A percentile compares a stretch with the other conserved stretches of the same genome.
phyloP scores from a whole-genome alignment of 1,140 invertebrate species.

The Pantala flavescens region DNA sequence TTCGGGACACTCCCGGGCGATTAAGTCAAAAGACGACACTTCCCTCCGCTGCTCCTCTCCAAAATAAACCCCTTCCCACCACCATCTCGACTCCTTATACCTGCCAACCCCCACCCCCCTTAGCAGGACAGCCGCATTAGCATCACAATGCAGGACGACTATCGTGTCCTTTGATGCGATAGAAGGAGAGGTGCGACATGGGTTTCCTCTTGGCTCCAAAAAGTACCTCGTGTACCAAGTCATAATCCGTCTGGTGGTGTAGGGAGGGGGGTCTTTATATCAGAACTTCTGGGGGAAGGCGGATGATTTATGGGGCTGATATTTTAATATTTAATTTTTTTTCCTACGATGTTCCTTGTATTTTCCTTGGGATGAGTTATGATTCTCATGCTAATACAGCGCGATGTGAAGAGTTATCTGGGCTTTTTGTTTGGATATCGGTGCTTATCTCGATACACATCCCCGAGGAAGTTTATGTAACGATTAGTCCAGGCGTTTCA shows the following conservation, averaged over 20 bases:
- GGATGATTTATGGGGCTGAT: too few relatives aligned
- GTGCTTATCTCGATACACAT: too few relatives aligned
- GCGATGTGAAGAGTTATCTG: too few relatives aligned
- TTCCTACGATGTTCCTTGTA: too few relatives aligned
- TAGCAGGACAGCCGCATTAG: background rate
- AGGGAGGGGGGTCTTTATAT: background rate
- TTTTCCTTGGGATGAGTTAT: too few relatives aligned
- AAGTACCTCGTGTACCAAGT: background rate
- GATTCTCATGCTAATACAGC: too few relatives aligned
- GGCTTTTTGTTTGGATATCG: too few relatives aligned
- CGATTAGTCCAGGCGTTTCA: too few relatives aligned
- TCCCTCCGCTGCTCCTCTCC: background rate
- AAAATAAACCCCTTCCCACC: background rate
- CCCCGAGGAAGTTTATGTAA: too few relatives aligned
- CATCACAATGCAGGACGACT: background rate
- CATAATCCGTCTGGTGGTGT: background rate
- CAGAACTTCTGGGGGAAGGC: too few relatives aligned
- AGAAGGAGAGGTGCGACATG: background rate
- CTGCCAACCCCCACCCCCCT: background rate
- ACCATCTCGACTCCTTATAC: background rate
- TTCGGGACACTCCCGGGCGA: conserved; percentile 1
- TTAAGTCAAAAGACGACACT: background rate
- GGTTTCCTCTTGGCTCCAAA: background rate
- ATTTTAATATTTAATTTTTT: too few relatives aligned
- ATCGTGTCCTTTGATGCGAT: background rate